Evolutionary conservation across 23 tunicate genomes (phyloP).

Genomic region (Corella eumyota): DNA sequence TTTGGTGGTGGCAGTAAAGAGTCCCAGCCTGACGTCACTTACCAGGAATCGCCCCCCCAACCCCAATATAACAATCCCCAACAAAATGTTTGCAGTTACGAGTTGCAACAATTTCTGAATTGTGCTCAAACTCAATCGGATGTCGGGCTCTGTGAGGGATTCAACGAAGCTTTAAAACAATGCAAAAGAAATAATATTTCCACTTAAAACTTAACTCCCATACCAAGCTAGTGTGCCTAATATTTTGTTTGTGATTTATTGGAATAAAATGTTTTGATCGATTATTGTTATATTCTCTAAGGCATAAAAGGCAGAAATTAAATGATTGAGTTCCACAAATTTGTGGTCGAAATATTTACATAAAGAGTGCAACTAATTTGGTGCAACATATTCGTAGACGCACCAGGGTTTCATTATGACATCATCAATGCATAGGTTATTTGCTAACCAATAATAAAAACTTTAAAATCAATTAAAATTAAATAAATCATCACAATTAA

Average conservation of each 20-base stretch:
- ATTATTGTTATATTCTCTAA: too few relatives aligned
- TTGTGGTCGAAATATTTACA: too few relatives aligned
- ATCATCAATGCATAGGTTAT: too few relatives aligned
- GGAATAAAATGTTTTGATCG: too few relatives aligned
- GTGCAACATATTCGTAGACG: too few relatives aligned
- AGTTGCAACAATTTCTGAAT: conserved; percentile 65
- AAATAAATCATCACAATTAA: not conserved
- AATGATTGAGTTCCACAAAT: too few relatives aligned
- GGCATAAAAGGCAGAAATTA: too few relatives aligned
- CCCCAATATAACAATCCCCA: conserved; percentile 18
- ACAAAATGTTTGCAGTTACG: conserved; percentile 57
- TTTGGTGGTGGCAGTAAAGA: conserved; percentile 54
- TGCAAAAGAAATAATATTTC: conserved; percentile 45
- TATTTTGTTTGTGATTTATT: too few relatives aligned
- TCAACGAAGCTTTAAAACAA: conserved; percentile 80
- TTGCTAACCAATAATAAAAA: too few relatives aligned
- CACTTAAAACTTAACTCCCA: not conserved
- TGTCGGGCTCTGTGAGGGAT: conserved; percentile 71
- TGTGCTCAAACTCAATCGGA: conserved; percentile 79
- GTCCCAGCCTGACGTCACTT: conserved; percentile 1
- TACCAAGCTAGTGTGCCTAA: not conserved
- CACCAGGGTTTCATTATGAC: too few relatives aligned
- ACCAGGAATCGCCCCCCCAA: conserved; percentile 13
- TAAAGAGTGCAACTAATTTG: too few relatives aligned
- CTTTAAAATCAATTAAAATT: too few relatives aligned